These are phyloP conservation scores for Drosophila melanocephala DNA, from an alignment of 2,888 invertebrate species.

Conservation along the genomic window DNA sequence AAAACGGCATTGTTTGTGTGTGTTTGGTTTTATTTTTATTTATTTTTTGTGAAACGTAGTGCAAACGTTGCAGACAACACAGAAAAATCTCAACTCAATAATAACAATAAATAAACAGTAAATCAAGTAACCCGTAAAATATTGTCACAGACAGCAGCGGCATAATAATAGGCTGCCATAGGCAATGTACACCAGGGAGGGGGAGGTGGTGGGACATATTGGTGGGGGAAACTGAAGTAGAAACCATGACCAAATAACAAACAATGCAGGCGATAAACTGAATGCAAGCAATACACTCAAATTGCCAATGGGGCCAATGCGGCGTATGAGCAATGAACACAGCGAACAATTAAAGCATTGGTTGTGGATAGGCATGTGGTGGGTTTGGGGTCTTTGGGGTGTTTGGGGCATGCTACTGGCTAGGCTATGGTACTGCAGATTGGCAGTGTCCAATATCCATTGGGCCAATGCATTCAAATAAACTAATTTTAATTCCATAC, in stretches of 20 bases:
- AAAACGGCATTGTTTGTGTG: constrained; percentile 1
- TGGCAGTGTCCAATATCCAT: constrained; percentile 44
- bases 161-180: constrained; percentile 52
- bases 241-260: constrained; percentile 46
- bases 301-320: constrained; percentile 42
- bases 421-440: constrained; percentile 1
- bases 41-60: constrained; percentile 26
- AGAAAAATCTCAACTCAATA: constrained; percentile 56
- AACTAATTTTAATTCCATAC: constrained; percentile 78
- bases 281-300: constrained; percentile 39
- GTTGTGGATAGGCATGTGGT: background rate
- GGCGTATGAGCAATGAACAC: constrained; percentile 65
- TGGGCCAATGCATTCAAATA: constrained; percentile 64
- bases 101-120: constrained; percentile 62
- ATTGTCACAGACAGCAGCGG: constrained; percentile 60
- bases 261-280: constrained; percentile 64
- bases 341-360: constrained; percentile 44
- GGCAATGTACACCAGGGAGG: background rate
- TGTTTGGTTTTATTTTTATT: background rate
- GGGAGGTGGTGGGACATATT: background rate
- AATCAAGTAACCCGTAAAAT: constrained; percentile 61
- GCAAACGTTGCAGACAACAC: constrained; percentile 29
- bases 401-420: background rate
- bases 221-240: constrained; percentile 25
- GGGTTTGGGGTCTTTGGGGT: background rate